A percentile compares a stretch with the other conserved stretches of the same genome.
These are phyloP conservation scores for Gymnocephalus cernua DNA, from an alignment of 2,113 vertebrate genomes.

Conservation along the genomic window DNA sequence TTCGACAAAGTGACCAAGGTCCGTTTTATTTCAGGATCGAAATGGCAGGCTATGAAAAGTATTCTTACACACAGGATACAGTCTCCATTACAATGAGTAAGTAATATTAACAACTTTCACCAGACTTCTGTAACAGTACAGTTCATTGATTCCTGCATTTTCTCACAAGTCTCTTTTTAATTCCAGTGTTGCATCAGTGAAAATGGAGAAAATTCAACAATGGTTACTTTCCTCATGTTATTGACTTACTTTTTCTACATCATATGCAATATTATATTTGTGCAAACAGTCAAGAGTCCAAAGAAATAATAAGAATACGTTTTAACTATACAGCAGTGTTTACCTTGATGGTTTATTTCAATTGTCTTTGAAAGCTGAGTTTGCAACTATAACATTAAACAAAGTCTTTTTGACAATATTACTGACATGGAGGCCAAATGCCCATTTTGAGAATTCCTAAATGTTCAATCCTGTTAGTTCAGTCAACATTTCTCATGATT, in stretches of 20 bases:
- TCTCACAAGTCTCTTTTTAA: not conserved
- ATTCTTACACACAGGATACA: not conserved
- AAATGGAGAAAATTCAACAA: not conserved
- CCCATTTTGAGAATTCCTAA: not conserved
- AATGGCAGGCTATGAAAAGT: conserved; percentile 45
- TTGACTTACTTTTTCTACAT: not conserved
- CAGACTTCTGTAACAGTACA: not conserved
- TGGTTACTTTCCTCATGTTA: not conserved
- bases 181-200: not conserved
- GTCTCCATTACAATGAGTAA: conserved; percentile 74
- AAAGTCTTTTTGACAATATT: not conserved
- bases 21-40: conserved; percentile 78
- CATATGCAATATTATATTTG: not conserved
- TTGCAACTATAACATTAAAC: not conserved
- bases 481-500: not conserved
- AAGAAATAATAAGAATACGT: not conserved
- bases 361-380: not conserved
- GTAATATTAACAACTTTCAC: conserved; percentile 21
- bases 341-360: not conserved
- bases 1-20: conserved; percentile 59
- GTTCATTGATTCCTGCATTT: not conserved
- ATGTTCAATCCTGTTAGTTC: not conserved
- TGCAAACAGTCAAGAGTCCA: not conserved
- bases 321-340: not conserved
- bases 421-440: not conserved